Conservation (phyloP, 2,888 invertebrate genomes). For the Drosophila formosana region DNA sequence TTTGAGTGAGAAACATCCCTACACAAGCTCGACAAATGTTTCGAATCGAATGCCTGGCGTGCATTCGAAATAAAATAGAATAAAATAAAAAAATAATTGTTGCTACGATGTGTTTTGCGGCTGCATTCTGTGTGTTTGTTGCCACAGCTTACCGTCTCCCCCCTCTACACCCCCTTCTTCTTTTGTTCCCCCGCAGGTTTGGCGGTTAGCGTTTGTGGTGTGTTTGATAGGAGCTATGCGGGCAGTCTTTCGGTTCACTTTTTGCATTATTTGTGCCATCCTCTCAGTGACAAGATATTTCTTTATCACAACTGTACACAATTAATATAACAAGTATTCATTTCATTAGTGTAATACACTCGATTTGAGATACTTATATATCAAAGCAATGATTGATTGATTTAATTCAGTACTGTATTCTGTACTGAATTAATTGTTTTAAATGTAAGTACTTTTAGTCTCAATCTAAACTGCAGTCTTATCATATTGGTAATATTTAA, state of each 20-base stretch:
- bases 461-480: too few relatives aligned
- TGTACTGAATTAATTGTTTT: too few relatives aligned
- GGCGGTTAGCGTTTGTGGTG: slow-evolving; percentile 55
- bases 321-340: background rate
- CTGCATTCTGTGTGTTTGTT: slow-evolving; percentile 47
- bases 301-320: slow-evolving; percentile 15
- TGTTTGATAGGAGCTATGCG: slow-evolving; percentile 51
- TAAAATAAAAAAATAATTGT: slow-evolving; percentile 65
- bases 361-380: too few relatives aligned
- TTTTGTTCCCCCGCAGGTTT: slow-evolving; percentile 15
- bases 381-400: too few relatives aligned
- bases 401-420: background rate
- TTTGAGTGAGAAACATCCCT: slow-evolving; percentile 46
- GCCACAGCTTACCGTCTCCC: background rate
- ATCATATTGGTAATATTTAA: too few relatives aligned
- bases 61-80: slow-evolving; percentile 58
- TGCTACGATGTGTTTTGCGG: slow-evolving; percentile 59
- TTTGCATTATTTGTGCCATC: slow-evolving; percentile 11
- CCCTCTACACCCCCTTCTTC: background rate
- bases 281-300: slow-evolving; percentile 17
- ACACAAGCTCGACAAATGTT: slow-evolving; percentile 49
- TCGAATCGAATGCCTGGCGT: slow-evolving; percentile 43
- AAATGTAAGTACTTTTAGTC: too few relatives aligned
- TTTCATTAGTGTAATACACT: too few relatives aligned
- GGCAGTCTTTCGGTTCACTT: slow-evolving; percentile 23